Conservation (phyloP, 1,140 invertebrate species). For the Mizuhopecten yessoensis region DNA sequence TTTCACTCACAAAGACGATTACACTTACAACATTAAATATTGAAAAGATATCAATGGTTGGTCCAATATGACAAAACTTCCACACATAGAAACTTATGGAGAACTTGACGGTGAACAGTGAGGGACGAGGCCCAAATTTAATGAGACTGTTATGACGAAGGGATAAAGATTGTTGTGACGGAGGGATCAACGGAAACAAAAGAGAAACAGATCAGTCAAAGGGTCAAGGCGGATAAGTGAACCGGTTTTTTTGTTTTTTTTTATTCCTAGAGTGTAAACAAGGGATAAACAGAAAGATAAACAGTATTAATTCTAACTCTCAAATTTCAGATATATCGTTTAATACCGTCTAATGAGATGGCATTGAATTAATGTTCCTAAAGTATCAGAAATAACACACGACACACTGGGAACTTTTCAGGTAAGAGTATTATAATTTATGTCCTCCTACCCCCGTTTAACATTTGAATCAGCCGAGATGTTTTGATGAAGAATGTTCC, state of each 20-base stretch:
- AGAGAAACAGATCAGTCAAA: background rate
- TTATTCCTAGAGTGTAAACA: background rate
- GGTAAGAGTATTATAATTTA: no score
- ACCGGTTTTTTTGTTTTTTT: background rate
- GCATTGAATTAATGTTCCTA: background rate
- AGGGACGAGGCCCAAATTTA: background rate
- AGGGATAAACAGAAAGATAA: no score
- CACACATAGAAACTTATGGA: no score
- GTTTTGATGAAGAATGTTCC: background rate
- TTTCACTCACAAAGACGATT: no score
- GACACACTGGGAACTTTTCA: no score
- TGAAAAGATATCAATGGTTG: no score
- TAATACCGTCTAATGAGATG: background rate
- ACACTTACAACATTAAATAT: no score
- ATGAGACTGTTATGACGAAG: background rate
- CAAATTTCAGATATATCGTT: background rate
- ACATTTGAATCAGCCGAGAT: no score
- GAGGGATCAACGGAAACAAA: background rate
- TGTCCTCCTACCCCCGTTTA: no score
- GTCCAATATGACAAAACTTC: no score
- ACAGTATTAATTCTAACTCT: background rate
- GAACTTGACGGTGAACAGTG: no score
- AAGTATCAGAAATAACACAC: no score
- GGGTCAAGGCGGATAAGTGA: background rate
- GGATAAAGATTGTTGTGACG: background rate